Evolutionary conservation across 1,140 invertebrate genomes (phyloP).

Genomic region (Neoseiulus cucumeris): DNA sequence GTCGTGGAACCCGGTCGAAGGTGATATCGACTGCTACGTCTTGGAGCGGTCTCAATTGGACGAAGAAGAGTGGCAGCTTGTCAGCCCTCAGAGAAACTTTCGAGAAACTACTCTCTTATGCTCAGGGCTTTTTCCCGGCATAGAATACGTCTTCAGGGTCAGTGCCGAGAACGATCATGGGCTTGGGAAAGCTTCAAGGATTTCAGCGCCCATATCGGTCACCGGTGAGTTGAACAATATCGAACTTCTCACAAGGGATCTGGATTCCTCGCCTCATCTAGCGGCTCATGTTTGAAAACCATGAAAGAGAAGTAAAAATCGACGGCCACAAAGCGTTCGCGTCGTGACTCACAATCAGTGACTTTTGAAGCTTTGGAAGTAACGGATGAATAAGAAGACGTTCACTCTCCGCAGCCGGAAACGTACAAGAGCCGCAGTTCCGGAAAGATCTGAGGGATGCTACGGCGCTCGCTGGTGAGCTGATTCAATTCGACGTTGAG

Average conservation of each 20-base stretch:
- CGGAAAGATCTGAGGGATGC: background rate
- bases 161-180: slow-evolving; percentile 86
- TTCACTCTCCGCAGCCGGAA: background rate
- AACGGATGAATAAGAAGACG: no score
- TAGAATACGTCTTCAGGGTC: slow-evolving; percentile 85
- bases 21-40: background rate
- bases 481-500: slow-evolving; percentile 7
- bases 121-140: slow-evolving; percentile 58
- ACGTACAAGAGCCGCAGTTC: background rate
- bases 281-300: no score
- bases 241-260: no score
- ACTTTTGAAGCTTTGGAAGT: no score
- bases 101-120: background rate
- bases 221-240: background rate
- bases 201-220: slow-evolving; percentile 15
- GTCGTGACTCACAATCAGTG: no score
- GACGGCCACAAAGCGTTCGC: no score
- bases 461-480: background rate
- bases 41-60: background rate
- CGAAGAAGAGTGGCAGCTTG: slow-evolving; percentile 2
- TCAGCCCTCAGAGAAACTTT: background rate
- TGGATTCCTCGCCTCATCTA: no score
- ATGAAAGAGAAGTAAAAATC: no score
- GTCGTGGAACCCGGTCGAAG: background rate
- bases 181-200: slow-evolving; percentile 28